Evolutionary conservation across 2,113 vertebrate genomes (phyloP).

Genomic region (Trinectes maculatus): DNA sequence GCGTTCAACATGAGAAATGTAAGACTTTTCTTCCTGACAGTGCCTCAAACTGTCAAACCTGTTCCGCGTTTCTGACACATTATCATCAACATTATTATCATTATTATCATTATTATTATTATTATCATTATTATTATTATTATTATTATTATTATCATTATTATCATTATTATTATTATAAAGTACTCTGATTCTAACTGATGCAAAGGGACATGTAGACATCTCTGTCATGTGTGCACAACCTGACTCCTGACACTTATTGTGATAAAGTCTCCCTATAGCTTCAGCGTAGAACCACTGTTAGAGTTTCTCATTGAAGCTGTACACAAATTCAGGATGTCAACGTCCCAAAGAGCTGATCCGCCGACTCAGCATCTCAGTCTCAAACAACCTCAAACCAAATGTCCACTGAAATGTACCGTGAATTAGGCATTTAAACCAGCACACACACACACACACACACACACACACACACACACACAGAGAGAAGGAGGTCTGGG

Average conservation of each 20-base stretch:
- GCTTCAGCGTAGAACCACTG: slow-evolving; percentile 38
- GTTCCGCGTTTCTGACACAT: no score
- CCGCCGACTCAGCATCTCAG: no score
- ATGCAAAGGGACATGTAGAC: slow-evolving; percentile 15
- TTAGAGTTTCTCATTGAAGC: slow-evolving; percentile 41
- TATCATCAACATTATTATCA: no score
- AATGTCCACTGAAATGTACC: slow-evolving; percentile 23
- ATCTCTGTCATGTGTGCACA: slow-evolving; percentile 18
- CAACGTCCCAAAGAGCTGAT: no score
- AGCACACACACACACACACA: slow-evolving; percentile 11
- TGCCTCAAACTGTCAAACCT: no score
- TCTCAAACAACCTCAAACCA: background rate
- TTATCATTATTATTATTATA: background rate
- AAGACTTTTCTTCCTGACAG: slow-evolving; percentile 60
- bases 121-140: background rate
- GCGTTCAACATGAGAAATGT: background rate
- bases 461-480: slow-evolving; percentile 42
- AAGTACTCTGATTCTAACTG: no score
- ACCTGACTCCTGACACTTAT: slow-evolving; percentile 37
- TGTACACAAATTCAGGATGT: slow-evolving; percentile 46
- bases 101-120: background rate
- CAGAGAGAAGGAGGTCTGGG: slow-evolving; percentile 23
- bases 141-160: no score
- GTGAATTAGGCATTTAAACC: background rate
- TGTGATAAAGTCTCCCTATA: slow-evolving; percentile 31